Base-by-base conservation (phyloP, 2,113 vertebrate species). In the Hemicordylus capensis region DNA sequence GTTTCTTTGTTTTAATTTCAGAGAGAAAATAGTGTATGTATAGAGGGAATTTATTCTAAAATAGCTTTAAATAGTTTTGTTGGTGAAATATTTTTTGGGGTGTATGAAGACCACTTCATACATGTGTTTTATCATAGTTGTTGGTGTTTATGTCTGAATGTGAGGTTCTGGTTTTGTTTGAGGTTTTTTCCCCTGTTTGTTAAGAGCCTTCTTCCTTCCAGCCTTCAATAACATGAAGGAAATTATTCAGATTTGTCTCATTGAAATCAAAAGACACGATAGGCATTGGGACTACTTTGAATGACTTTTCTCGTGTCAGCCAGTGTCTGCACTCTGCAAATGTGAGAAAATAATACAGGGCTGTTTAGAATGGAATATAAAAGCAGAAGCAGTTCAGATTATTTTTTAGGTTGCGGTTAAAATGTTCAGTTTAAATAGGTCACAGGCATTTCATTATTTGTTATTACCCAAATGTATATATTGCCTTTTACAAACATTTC, bases 301-400 rank as follows among this genome's bases (percentile, higher is more conserved):
- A 12, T 51, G n/a, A n/a, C 6, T 12, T 51, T 6, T 12, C 48
- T 12, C 12, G 3, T 78, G 7, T 59, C 24, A 8, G n/a, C 22
- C 34, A 51, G 31, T 24, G 63, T 51, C 31, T 84, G n/a, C n/a
- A n/a, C n/a, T n/a, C n/a, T n/a, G 82, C 59, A 64, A 42, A 15
- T 54, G 44, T 24, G 28, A 48, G 6, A 59, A 59, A 39, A 56
- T n/a, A 3, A 39, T 51, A 76, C n/a, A n/a, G n/a, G n/a, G n/a
- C n/a, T n/a, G n/a, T n/a, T n/a, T n/a, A n/a, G n/a, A n/a, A n/a
- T n/a, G n/a, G n/a, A n/a, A 59, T 70, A 34, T 84, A 20, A 82
- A 91, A 90, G 75, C 83, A 76, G 73, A 90, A 88, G 26, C 20
- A 84, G 54, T 85, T 87, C 85, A 46, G 31, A n/a, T 90, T 85